Conservation (phyloP, 1,140 invertebrate species). For the Chionoecetes opilio region DNA sequence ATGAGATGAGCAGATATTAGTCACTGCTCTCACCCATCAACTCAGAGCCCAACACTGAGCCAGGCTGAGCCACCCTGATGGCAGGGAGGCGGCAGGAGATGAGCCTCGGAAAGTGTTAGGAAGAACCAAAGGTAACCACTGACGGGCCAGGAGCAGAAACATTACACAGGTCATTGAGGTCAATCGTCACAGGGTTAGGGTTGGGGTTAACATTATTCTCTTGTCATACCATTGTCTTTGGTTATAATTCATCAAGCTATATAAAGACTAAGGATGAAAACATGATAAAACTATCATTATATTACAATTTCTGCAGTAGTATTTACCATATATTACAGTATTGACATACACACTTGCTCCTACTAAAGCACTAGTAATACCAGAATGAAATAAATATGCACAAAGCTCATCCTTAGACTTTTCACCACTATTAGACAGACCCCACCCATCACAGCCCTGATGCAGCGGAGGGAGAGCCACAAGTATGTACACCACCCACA, state of each 20-base stretch:
- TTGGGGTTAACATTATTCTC: conserved; percentile 24
- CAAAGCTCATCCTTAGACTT: neutral
- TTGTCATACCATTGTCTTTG: conserved; percentile 33
- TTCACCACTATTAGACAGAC: neutral
- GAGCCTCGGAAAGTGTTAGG: conserved; percentile 14
- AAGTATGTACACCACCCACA: neutral
- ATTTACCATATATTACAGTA: no score
- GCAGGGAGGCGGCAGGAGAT: neutral
- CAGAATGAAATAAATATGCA: neutral
- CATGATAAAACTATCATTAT: neutral
- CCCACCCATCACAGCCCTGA: neutral
- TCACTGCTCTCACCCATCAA: neutral
- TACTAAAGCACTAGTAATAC: neutral
- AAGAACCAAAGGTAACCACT: conserved; percentile 23
- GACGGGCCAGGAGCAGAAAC: neutral
- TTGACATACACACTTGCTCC: neutral
- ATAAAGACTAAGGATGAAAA: conserved; percentile 55
- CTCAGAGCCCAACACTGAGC: neutral
- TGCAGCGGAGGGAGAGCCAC: neutral
- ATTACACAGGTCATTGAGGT: conserved; percentile 55
- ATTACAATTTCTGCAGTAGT: neutral
- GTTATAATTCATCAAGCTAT: conserved; percentile 45
- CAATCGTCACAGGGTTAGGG: conserved; percentile 68
- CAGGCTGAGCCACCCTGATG: neutral
- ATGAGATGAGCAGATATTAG: neutral